Base-by-base conservation (phyloP, 2,888 invertebrate species). In the Dendrolimus houi region DNA sequence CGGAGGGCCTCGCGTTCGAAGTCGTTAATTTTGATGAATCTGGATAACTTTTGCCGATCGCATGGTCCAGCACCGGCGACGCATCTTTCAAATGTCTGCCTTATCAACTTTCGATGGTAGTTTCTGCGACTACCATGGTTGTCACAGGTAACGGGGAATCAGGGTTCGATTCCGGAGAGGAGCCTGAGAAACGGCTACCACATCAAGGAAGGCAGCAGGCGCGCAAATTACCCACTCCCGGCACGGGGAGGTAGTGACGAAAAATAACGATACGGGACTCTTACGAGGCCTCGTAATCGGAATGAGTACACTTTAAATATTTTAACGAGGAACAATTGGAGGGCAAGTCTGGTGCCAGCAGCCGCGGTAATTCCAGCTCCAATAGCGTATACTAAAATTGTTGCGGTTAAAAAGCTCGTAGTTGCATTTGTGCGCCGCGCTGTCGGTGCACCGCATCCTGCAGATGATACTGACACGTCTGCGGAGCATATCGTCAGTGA, bases 281-380 rank as follows among this genome's bases (percentile, higher is more conserved):
- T 79, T 87, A 75, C 81, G 85, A 87, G 89, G 85, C 84, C 85
- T 83, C 81, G 90, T 87, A 85, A 91, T 92, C 81, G 91, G 89
- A 92, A 92, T 92, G 87, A 83, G 69, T 77, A 85, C 85, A 90
- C 83, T 87, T 79, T 89, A 91, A 92, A 91, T 83, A 85, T 85
- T 85, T 89, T 92, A 91, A 91, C 91, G 88, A 92, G 91, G 85
- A 93, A 81, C 92, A 80, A 93, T 92, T 92, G 89, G 91, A 92
- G 92, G 92, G 92, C 91, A 93, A 93, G 92, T 92, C 92, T 71
- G 69, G 71, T 93, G 93, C 93, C 93, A 93, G 92, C 93, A 93
- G 93, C 92, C 92, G 92, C 93, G 92, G 93, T 93, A 93, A 93
- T 92, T 93, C 93, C 93, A 93, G 93, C 93, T 93, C 92, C 90